phyloP scores from a whole-genome alignment of 2,113 vertebrate genomes.

The Hippolais icterina region DNA sequence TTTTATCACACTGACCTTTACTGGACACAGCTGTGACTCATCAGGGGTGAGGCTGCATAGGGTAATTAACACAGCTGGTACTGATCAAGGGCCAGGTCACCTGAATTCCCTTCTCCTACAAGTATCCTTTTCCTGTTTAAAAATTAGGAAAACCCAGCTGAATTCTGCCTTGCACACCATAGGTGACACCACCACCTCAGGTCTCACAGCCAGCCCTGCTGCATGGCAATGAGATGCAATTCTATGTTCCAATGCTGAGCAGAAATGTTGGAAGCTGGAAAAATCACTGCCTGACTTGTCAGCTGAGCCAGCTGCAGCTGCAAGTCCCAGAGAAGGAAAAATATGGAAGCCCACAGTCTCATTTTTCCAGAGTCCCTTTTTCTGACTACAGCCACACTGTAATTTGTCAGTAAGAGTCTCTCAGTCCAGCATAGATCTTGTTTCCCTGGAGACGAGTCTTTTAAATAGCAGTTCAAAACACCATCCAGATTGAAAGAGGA shows the following conservation, averaged over 20 bases:
- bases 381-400: neutral
- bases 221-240: neutral
- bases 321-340: neutral
- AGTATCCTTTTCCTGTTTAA: neutral
- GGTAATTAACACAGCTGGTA: neutral
- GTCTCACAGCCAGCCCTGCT: neutral
- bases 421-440: slow-evolving; percentile 1
- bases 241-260: neutral
- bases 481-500: slow-evolving; percentile 39
- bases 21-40: neutral
- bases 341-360: neutral
- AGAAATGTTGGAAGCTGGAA: neutral
- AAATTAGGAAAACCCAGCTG: neutral
- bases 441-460: slow-evolving; percentile 58
- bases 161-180: neutral
- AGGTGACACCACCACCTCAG: accelerated
- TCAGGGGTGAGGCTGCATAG: neutral
- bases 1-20: neutral
- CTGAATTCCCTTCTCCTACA: neutral
- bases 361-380: slow-evolving; percentile 40
- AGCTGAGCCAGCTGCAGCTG: slow-evolving; percentile 5
- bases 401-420: slow-evolving; percentile 45
- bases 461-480: slow-evolving; percentile 54
- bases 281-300: neutral
- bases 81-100: neutral